These are phyloP conservation scores for Abscondita cerata DNA, from an alignment of 2,888 invertebrate species.

Conservation along the genomic window DNA sequence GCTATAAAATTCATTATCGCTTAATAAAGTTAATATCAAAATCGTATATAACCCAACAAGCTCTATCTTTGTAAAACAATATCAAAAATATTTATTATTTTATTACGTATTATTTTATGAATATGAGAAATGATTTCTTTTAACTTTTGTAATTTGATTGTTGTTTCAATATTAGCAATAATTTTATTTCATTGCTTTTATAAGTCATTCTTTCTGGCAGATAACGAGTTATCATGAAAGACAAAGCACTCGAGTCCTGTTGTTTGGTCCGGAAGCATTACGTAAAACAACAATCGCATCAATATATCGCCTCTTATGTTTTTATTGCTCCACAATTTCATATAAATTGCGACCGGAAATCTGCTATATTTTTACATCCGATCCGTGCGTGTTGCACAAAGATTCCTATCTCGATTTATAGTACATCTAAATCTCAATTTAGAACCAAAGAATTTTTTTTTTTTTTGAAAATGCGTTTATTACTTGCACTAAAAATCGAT, in stretches of 20 bases:
- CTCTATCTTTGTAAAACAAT: neutral
- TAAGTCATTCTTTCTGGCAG: slow-evolving; percentile 15
- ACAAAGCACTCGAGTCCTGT: slow-evolving; percentile 18
- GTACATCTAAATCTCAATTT: slow-evolving; percentile 29
- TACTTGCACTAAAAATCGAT: too few relatives aligned
- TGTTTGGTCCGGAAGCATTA: slow-evolving; percentile 33
- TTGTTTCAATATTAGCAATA: slow-evolving; percentile 14
- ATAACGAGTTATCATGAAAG: slow-evolving; percentile 25
- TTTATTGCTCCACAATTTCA: slow-evolving; percentile 45
- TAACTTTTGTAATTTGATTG: slow-evolving; percentile 14
- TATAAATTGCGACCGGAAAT: slow-evolving; percentile 45
- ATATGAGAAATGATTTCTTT: slow-evolving; percentile 9
- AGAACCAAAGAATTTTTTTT: slow-evolving; percentile 19
- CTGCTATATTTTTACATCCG: slow-evolving; percentile 43
- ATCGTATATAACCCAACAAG: slow-evolving; percentile 5
- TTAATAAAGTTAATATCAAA: slow-evolving; percentile 1
- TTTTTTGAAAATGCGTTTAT: slow-evolving; percentile 20
- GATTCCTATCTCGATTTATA: slow-evolving; percentile 40
- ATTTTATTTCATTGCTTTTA: slow-evolving; percentile 21
- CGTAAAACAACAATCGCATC: slow-evolving; percentile 38
- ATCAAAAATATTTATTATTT: slow-evolving; percentile 10
- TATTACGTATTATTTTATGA: slow-evolving; percentile 1
- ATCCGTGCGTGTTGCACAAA: slow-evolving; percentile 41
- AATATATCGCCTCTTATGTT: slow-evolving; percentile 37
- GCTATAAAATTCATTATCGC: slow-evolving; percentile 1